phyloP scores from a whole-genome alignment of 2,888 invertebrate genomes.

The Pristionchus maxplancki region DNA sequence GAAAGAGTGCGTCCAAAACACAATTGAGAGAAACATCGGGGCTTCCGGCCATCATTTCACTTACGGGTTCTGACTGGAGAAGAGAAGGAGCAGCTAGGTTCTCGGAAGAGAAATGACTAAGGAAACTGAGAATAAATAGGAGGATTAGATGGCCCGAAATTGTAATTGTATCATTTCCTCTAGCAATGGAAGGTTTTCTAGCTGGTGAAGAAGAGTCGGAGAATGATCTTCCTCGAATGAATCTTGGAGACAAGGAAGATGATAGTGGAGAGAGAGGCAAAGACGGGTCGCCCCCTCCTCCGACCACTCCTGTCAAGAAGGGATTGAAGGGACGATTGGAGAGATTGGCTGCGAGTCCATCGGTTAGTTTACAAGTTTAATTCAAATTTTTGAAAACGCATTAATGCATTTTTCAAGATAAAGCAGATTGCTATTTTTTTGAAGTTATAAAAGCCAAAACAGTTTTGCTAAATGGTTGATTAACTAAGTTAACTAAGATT shows the following conservation, averaged over 20 bases:
- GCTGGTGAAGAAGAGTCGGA: slow-evolving; percentile 49
- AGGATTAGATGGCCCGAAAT: neutral
- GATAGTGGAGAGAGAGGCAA: slow-evolving; percentile 15
- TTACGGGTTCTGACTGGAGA: slow-evolving; percentile 10
- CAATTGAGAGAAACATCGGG: slow-evolving; percentile 27
- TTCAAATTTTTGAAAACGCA: neutral
- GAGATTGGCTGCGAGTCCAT: neutral
- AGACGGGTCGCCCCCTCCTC: slow-evolving; percentile 29
- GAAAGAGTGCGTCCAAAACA: slow-evolving; percentile 31
- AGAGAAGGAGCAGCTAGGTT: neutral
- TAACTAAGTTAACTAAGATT: neutral
- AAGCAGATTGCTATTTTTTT: neutral
- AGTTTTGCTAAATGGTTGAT: too few relatives aligned
- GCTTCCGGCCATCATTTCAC: slow-evolving; percentile 23
- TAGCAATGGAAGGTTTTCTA: neutral
- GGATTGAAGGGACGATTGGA: slow-evolving; percentile 43
- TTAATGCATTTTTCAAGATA: neutral
- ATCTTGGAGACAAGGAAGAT: slow-evolving; percentile 19
- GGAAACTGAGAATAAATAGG: neutral
- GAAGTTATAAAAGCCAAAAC: too few relatives aligned
- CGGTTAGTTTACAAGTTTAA: neutral
- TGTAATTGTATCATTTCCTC: neutral
- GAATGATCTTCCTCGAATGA: slow-evolving; percentile 30
- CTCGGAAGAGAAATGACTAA: neutral
- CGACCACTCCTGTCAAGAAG: slow-evolving; percentile 21